Evolutionary conservation across 2,888 invertebrate genomes (phyloP), one percentile per base, ranked within the genome.

Genomic region (Syrphus vitripennis): DNA sequence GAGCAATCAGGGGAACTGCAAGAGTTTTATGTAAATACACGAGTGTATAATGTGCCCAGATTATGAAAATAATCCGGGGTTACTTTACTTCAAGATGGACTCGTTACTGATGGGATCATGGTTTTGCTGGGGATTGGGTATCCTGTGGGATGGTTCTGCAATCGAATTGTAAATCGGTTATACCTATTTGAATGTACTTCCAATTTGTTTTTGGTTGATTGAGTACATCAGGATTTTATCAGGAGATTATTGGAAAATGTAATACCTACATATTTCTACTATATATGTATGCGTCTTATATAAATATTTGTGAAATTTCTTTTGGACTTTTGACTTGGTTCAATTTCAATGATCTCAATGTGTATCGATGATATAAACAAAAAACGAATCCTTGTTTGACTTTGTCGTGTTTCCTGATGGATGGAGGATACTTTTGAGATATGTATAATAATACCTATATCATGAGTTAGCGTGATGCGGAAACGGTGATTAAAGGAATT

Each of bases 31-130:
- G 78, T 78, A 74, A 74, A 78, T 72, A 61, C 34, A 72, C 45
- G 59, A 71, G 74, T 80, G 75, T 79, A 65, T 83, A 79, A 83
- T 79, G 55, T 79, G 48, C 80, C 42, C 55, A 71, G 79, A 83
- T 83, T 83, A 83, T 83, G 50, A 76, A 50, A 71, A 75, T 75
- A 80, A 83, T 71, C 78, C 69, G 69, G 72, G 74, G 77, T 77
- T 72, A 74, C 53, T 48, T 74, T 74, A 69, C 74, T 74, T 69
- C 50, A 59, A 82, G 70, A 67, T 50, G 55, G 50, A 34, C 50
- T 67, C 21, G 48, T 50, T 50, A 42, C 40, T 63, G n/a, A n/a
- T n/a, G 61, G 26, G 9, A 21, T 21, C 24, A 19, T 31, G 12
- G 6, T n/a, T 26, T 14, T 24, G 19, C 4, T 61, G 10, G 26